Percentiles rank a stretch among this genome's conserved stretches.
phyloP scores from a whole-genome alignment of 2,888 invertebrate species.

The Lasius fuliginosus region DNA sequence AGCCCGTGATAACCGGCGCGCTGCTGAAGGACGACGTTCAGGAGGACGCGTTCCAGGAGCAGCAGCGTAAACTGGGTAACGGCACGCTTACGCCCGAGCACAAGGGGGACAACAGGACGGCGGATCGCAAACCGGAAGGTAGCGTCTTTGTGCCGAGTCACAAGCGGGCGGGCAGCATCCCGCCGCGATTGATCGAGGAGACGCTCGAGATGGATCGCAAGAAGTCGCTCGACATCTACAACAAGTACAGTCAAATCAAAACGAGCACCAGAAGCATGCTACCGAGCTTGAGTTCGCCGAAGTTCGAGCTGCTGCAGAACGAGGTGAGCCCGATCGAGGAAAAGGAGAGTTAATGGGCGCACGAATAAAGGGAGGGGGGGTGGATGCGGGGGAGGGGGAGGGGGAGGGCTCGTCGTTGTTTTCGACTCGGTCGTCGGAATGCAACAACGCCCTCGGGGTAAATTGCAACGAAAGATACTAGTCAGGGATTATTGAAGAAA shows the following conservation, averaged over 20 bases:
- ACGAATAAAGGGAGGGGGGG: not conserved
- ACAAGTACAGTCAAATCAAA: conserved; percentile 88
- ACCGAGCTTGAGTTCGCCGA: conserved; percentile 87
- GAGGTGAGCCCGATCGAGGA: conserved; percentile 87
- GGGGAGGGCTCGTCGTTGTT: not conserved
- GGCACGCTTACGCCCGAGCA: conserved; percentile 84
- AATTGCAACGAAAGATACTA: conserved; percentile 54
- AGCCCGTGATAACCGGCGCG: conserved; percentile 91
- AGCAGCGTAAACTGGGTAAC: conserved; percentile 87
- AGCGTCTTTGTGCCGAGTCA: conserved; percentile 87
- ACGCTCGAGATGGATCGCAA: conserved; percentile 83
- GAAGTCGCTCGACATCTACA: conserved; percentile 87
- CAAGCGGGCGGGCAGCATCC: conserved; percentile 88
- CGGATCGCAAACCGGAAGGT: conserved; percentile 78
- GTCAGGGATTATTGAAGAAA: conserved; percentile 47
- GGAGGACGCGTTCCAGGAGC: conserved; percentile 86
- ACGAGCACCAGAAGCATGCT: conserved; percentile 87
- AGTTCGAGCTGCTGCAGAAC: conserved; percentile 88
- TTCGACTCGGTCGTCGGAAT: conserved; percentile 19
- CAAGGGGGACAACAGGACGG: conserved; percentile 65
- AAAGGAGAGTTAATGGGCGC: conserved; percentile 82
- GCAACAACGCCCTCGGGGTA: conserved; percentile 34
- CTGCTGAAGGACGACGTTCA: conserved; percentile 89
- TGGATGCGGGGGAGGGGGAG: not conserved
- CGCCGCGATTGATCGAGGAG: conserved; percentile 88